phyloP scores from a whole-genome alignment of 2,888 invertebrate species.

The Seira sanloemensis region DNA sequence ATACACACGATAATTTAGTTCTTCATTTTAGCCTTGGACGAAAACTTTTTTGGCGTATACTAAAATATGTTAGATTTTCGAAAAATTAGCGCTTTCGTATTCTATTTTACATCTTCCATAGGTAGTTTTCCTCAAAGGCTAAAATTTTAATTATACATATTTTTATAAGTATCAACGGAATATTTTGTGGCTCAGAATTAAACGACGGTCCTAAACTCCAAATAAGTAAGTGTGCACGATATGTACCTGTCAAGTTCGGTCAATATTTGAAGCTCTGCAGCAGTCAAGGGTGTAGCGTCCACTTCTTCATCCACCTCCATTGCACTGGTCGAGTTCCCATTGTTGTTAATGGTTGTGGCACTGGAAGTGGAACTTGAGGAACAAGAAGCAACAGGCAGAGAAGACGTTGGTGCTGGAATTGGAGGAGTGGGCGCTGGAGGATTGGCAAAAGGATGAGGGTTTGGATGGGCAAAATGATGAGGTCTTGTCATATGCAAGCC shows the following conservation, averaged over 20 bases:
- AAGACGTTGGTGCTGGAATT: conserved; percentile 12
- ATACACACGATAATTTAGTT: too few species aligned
- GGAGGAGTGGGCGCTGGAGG: conserved; percentile 15
- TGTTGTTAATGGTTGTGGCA: not conserved
- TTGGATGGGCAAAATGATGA: conserved; percentile 15
- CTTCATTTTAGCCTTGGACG: too few species aligned
- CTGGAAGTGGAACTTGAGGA: conserved; percentile 8
- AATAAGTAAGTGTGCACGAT: too few species aligned
- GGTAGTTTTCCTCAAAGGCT: too few species aligned
- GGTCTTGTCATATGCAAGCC: not conserved
- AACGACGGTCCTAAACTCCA: too few species aligned
- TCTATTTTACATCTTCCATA: too few species aligned
- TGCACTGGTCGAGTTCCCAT: not conserved
- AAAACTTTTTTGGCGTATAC: too few species aligned
- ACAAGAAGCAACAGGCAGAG: conserved; percentile 36
- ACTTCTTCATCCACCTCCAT: conserved; percentile 41
- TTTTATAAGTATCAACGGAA: too few species aligned
- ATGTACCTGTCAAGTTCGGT: conserved; percentile 93
- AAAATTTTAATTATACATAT: too few species aligned
- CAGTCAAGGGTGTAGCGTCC: conserved; percentile 82
- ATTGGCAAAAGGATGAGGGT: conserved; percentile 6
- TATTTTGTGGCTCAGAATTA: too few species aligned
- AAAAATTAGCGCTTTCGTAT: too few species aligned
- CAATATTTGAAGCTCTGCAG: conserved; percentile 89
- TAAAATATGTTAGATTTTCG: too few species aligned